Base-by-base conservation (phyloP, 2,797 vertebrate genomes). In the Cirrhinus mrigala region DNA sequence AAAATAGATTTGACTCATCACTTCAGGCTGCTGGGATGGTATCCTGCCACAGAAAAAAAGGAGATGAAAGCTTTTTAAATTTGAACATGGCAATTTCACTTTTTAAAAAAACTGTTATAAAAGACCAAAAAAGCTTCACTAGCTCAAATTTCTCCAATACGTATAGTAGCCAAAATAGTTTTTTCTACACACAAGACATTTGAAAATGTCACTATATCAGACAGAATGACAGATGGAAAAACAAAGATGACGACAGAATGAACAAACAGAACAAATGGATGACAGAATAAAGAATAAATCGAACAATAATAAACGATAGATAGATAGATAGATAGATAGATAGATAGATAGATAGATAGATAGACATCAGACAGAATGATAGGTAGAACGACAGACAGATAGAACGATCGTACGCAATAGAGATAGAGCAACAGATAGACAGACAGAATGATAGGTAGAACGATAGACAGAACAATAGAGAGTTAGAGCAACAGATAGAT, bases 1-100 rank as follows among this genome's bases (percentile, higher is more conserved):
- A 82, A 87, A 58, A 86, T 82, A 77, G 71, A 58, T 82, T 81
- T 68, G 62, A 79, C 69, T 85, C 54, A 85, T 85, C 58, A 73
- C 18, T 58, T 79, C 24, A 84, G 37, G 52, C 68, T 40, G n/a
- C 29, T 80, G 20, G 24, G 29, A 33, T 60, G 46, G 64, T 10
- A 54, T 58, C 46, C 33, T 33, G 74, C 16, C 22, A 11, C n/a
- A 71, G 16, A 71, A 75, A 75, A 48, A 73, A 83, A 46, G 2
- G 2, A 11, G 3, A 68, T 76, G 58, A 75, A 74, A n/a, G 56
- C n/a, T 27, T 82, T 24, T 46, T 9, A 29, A 20, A 29, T 33
- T 74, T 73, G 8, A 7, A 62, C 11, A 2, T 33, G 40, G 15
- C 11, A 29, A 62, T 58, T 58, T 29, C 12, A n/a, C 1, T 22